Conservation (phyloP, 2,797 vertebrate species). For the Cephalopachus bancanus region DNA sequence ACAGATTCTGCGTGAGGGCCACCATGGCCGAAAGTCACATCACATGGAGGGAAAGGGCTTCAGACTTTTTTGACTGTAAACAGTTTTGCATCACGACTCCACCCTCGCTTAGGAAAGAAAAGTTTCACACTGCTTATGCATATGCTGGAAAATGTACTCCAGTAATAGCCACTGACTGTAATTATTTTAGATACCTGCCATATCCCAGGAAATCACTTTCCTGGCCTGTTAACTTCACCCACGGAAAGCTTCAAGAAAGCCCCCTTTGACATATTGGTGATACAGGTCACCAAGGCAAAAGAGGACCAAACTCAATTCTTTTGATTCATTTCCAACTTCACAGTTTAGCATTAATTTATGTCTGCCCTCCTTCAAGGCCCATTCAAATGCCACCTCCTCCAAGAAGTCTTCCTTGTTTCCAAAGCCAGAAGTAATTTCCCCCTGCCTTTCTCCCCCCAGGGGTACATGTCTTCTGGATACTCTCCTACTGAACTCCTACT, state of each 20-base stretch:
- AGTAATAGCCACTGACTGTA: neutral
- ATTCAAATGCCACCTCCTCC: neutral
- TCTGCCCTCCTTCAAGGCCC: neutral
- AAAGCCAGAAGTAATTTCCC: neutral
- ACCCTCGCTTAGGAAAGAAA: neutral
- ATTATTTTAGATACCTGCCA: neutral
- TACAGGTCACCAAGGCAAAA: neutral
- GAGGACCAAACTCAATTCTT: neutral
- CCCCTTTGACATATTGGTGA: neutral
- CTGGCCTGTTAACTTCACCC: neutral
- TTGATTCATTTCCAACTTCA: neutral
- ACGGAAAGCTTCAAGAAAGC: neutral
- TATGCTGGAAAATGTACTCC: neutral
- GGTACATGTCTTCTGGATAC: neutral
- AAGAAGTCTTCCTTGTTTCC: neutral
- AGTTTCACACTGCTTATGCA: neutral
- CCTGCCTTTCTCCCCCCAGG: neutral
- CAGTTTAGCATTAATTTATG: neutral
- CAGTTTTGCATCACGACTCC: neutral
- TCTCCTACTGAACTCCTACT: neutral
- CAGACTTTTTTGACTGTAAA: neutral
- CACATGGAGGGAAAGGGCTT: rapidly evolving
- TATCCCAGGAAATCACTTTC: neutral
- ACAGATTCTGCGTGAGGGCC: neutral
- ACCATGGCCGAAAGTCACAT: neutral